Conservation (phyloP, 64 coral and sea anemone species). For the Actinia equina region DNA sequence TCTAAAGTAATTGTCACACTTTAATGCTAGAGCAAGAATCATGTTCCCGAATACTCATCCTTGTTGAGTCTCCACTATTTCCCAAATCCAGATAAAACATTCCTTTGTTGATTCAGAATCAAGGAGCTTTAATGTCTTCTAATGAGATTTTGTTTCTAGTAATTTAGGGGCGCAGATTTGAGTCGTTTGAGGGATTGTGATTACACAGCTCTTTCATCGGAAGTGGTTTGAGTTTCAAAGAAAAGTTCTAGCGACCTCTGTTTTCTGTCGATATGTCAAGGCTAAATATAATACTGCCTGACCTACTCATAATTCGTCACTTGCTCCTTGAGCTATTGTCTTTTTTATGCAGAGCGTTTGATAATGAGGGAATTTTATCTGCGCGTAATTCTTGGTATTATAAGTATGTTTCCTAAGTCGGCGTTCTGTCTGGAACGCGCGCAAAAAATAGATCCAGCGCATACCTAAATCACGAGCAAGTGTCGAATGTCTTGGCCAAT, state of each 20-base stretch:
- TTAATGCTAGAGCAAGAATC: background rate
- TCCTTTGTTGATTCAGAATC: background rate
- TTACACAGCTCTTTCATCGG: conserved; percentile 7
- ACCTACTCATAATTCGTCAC: conserved; percentile 79
- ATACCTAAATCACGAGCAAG: background rate
- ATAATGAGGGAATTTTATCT: conserved; percentile 87
- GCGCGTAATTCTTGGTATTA: conserved; percentile 60
- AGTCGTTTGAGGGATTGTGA: background rate
- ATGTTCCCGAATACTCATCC: background rate
- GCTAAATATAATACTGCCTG: conserved; percentile 69
- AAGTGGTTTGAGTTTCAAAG: conserved; percentile 12
- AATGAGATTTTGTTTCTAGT: background rate
- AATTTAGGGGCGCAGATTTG: background rate
- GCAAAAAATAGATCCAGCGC: conserved; percentile 19
- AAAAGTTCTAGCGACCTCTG: background rate
- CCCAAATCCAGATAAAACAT: background rate
- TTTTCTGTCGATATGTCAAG: conserved; percentile 31
- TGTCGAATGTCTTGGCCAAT: conserved; percentile 1
- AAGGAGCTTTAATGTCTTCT: background rate
- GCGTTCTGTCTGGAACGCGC: conserved; percentile 38
- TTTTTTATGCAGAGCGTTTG: conserved; percentile 46
- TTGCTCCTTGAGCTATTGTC: conserved; percentile 69
- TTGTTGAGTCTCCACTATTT: background rate
- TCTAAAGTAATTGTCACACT: background rate
- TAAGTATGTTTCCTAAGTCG: conserved; percentile 49